Conservation (phyloP, 2,797 vertebrate species). For the Mycteria americana region DNA sequence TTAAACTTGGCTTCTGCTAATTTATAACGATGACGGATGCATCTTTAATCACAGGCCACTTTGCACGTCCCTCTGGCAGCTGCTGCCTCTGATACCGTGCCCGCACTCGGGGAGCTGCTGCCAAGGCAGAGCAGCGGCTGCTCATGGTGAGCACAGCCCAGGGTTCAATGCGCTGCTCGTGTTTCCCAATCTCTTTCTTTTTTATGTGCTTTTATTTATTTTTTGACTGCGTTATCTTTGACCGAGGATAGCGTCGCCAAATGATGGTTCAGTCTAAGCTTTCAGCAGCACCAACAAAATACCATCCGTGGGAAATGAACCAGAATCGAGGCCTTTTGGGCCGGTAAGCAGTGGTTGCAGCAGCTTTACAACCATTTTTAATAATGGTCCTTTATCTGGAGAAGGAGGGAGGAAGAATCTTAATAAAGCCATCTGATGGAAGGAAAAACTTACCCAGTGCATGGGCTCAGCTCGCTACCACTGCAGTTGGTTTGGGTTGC, state of each 20-base stretch:
- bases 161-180: fast-evolving
- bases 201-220: not conserved
- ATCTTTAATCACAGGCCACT: not conserved
- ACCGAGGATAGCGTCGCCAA: not conserved
- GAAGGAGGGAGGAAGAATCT: not conserved
- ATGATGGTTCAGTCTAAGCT: not conserved
- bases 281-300: not conserved
- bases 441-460: not conserved
- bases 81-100: not conserved
- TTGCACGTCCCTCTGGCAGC: not conserved
- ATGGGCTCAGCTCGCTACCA: not conserved
- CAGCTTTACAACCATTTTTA: not conserved
- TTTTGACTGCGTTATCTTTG: not conserved
- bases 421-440: not conserved
- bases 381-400: not conserved
- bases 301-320: not conserved
- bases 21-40: not conserved
- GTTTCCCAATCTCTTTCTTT: not conserved
- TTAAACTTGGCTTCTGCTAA: not conserved
- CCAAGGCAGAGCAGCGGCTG: not conserved
- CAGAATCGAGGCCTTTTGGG: not conserved
- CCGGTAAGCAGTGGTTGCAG: not conserved
- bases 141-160: not conserved
- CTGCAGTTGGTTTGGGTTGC: not conserved
- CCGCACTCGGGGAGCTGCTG: not conserved